A percentile compares a stretch with the other conserved stretches of the same genome.
Evolutionary conservation across 2,113 vertebrate species (phyloP).

Genomic region (Canis aureus): DNA sequence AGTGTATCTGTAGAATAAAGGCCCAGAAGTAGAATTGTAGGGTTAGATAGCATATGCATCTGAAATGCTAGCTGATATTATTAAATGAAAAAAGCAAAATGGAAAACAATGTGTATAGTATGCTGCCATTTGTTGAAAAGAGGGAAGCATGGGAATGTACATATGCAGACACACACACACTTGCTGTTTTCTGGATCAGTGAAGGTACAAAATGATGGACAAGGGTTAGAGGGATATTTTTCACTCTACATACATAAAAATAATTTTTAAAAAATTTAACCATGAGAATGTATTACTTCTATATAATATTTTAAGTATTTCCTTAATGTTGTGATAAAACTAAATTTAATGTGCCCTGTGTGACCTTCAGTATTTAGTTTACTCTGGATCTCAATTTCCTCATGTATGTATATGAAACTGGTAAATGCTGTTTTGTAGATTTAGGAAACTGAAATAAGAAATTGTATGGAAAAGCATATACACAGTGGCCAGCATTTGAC

Average conservation of each 20-base stretch:
- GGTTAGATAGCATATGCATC: background rate
- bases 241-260: background rate
- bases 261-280: background rate
- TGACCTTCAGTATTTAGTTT: background rate
- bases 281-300: background rate
- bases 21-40: background rate
- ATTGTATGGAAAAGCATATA: background rate
- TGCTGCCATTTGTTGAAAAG: background rate
- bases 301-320: constrained; percentile 20
- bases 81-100: constrained; percentile 1
- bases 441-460: constrained; percentile 39
- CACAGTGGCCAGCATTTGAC: background rate
- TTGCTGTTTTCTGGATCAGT: background rate
- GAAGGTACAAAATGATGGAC: background rate
- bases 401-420: background rate
- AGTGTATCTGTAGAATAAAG: background rate
- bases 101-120: background rate
- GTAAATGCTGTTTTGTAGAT: background rate
- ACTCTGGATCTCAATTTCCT: background rate
- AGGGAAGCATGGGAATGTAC: background rate
- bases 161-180: background rate
- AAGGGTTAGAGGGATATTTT: background rate
- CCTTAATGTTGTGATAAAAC: background rate
- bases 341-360: background rate
- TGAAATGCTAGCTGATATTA: background rate